These are phyloP conservation scores for Blastobasis lacticolella DNA, from an alignment of 2,888 invertebrate species.

Conservation along the genomic window DNA sequence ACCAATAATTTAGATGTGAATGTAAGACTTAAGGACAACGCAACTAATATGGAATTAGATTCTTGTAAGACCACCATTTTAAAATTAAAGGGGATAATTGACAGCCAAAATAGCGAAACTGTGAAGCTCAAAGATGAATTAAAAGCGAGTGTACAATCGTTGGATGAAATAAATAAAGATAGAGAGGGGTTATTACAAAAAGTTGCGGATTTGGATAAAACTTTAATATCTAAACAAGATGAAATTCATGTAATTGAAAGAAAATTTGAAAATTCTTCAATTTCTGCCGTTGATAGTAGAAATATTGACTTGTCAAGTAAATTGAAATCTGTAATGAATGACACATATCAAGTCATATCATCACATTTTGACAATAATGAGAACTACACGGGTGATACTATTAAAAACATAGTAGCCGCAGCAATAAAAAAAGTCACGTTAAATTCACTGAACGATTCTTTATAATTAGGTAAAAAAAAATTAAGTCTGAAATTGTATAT, in stretches of 20 bases:
- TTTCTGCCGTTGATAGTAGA: slow-evolving; percentile 14
- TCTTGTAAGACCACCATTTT: slow-evolving; percentile 19
- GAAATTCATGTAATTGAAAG: slow-evolving; percentile 16
- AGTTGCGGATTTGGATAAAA: slow-evolving; percentile 26
- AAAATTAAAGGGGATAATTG: slow-evolving; percentile 23
- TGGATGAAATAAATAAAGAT: slow-evolving; percentile 14
- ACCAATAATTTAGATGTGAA: slow-evolving; percentile 15
- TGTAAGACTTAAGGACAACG: too few relatives aligned
- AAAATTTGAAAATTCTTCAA: slow-evolving; percentile 11
- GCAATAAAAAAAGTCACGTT: slow-evolving; percentile 55
- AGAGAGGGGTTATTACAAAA: slow-evolving; percentile 17
- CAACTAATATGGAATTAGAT: slow-evolving; percentile 6
- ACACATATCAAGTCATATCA: slow-evolving; percentile 49
- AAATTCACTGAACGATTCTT: slow-evolving; percentile 23
- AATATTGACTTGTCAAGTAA: slow-evolving; percentile 23
- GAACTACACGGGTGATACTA: slow-evolving; percentile 38
- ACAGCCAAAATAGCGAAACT: slow-evolving; percentile 31
- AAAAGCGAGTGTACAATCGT: slow-evolving; percentile 2
- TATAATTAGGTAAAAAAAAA: too few relatives aligned
- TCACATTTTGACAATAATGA: slow-evolving; percentile 38
- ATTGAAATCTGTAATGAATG: slow-evolving; percentile 57
- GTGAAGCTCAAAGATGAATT: slow-evolving; percentile 29
- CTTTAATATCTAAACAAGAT: slow-evolving; percentile 20
- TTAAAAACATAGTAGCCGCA: slow-evolving; percentile 44
- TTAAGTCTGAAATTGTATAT: too few relatives aligned